Percentiles rank a stretch among this genome's conserved stretches.
phyloP scores from a whole-genome alignment of 2,113 vertebrate species.

The Naja naja region DNA sequence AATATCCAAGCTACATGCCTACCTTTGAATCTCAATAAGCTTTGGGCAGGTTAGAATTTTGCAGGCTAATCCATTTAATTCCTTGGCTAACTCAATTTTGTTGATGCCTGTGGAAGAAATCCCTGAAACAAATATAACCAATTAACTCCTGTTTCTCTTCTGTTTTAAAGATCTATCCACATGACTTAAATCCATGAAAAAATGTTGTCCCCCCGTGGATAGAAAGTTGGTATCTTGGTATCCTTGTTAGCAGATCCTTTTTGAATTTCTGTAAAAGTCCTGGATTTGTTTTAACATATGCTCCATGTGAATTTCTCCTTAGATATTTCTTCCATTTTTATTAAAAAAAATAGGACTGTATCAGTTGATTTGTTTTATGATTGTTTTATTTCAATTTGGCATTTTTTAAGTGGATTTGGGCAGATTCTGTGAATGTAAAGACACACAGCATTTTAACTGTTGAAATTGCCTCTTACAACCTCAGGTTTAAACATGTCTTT shows the following conservation, averaged over 20 bases:
- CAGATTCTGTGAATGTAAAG: neutral
- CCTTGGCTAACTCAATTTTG: neutral
- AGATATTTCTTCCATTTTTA: neutral
- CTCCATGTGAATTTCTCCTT: neutral
- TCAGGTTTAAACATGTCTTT: neutral
- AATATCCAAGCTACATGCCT: neutral
- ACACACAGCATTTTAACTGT: neutral
- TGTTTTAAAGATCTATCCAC: neutral
- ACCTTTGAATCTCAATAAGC: neutral
- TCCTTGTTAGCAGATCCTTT: neutral
- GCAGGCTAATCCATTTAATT: neutral
- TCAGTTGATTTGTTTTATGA: neutral
- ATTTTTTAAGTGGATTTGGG: neutral
- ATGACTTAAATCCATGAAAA: neutral
- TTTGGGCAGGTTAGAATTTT: neutral
- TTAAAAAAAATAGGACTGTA: neutral
- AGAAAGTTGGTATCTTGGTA: neutral
- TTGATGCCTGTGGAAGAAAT: neutral
- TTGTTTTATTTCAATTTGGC: neutral
- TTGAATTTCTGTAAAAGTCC: neutral
- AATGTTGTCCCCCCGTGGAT: neutral
- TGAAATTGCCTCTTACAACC: neutral
- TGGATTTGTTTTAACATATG: neutral
- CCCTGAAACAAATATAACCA: neutral
- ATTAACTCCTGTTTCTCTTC: too few species aligned